Percentiles rank a stretch among this genome's conserved stretches.
phyloP scores from a whole-genome alignment of 2,113 vertebrate species.

The Halcyon malimbica region DNA sequence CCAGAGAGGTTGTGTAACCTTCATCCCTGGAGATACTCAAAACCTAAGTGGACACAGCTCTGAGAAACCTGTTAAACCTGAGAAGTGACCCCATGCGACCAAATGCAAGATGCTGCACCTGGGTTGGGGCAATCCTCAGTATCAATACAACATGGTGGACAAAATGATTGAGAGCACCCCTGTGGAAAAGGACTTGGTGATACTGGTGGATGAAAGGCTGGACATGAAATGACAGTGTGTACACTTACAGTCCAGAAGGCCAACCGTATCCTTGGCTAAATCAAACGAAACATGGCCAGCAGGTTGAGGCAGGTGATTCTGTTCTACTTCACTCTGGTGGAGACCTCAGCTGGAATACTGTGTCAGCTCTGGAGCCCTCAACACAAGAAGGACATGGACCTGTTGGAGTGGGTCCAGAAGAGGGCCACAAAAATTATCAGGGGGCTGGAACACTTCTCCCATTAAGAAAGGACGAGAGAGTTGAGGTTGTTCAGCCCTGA shows the following conservation, averaged over 20 bases:
- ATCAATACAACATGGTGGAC: background rate
- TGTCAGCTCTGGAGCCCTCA: background rate
- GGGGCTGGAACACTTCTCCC: too few species aligned
- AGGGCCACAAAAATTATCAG: too few species aligned
- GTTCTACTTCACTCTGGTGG: background rate
- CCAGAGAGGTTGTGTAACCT: background rate
- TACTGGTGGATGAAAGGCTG: background rate
- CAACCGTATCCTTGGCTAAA: background rate
- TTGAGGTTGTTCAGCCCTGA: too few species aligned
- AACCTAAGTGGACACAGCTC: background rate
- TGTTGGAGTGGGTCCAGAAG: too few species aligned
- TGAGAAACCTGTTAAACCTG: background rate
- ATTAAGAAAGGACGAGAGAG: too few species aligned
- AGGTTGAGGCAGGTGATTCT: background rate
- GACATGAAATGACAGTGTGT: background rate
- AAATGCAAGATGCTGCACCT: background rate
- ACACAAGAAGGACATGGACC: too few species aligned
- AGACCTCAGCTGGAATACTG: background rate
- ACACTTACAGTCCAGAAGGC: background rate
- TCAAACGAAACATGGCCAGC: background rate
- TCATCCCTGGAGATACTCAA: background rate
- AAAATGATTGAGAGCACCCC: background rate
- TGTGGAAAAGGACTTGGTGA: background rate
- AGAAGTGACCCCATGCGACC: too few species aligned
- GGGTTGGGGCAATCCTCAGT: background rate